Conservation (phyloP, 2,113 vertebrate genomes). For the Melanocharis versteri region DNA sequence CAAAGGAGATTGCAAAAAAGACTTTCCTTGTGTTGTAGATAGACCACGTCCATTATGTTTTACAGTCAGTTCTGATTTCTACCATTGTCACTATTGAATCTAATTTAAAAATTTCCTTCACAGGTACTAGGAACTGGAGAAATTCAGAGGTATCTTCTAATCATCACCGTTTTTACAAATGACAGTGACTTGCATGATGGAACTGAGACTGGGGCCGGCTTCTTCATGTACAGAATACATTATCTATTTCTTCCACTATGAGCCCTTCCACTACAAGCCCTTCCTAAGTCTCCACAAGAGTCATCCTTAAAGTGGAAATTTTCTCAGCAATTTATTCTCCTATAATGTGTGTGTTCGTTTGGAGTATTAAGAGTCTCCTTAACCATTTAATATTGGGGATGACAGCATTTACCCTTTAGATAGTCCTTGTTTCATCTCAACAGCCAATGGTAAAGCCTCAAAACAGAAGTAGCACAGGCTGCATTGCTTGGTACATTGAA, state of each 20-base stretch:
- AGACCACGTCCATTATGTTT: neutral
- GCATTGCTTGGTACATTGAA: neutral
- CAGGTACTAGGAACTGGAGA: neutral
- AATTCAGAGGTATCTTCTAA: neutral
- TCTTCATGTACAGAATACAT: neutral
- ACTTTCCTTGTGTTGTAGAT: neutral
- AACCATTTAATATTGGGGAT: neutral
- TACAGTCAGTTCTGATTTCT: neutral
- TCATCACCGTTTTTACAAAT: neutral
- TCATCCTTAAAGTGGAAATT: neutral
- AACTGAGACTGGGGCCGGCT: neutral
- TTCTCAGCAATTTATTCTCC: neutral
- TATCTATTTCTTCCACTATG: neutral
- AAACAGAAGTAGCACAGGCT: neutral
- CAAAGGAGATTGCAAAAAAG: neutral
- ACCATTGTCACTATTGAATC: neutral
- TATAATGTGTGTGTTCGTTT: neutral
- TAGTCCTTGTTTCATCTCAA: neutral
- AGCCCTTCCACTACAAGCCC: neutral
- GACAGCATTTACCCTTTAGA: neutral
- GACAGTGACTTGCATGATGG: neutral
- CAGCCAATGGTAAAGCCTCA: neutral
- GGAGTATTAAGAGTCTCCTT: neutral
- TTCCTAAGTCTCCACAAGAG: neutral
- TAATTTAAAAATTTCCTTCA: neutral